Evolutionary conservation across 2,113 vertebrate genomes (phyloP).

Genomic region (Triplophysa tibetana): DNA sequence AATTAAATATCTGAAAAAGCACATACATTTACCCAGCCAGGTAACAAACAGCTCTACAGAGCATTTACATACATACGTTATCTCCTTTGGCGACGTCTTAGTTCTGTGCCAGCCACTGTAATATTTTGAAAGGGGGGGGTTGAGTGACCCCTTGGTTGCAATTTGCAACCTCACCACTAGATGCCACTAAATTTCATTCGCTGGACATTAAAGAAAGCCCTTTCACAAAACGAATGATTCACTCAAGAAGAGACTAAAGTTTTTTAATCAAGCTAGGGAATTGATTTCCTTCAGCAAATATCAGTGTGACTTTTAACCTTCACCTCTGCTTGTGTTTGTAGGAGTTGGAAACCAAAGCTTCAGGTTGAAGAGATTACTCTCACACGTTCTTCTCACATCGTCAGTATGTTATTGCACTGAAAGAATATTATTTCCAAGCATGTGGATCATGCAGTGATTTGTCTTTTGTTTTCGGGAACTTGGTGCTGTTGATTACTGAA

Average conservation of each 20-base stretch:
- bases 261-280: not conserved
- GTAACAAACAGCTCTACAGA: too few species aligned
- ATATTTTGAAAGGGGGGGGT: too few species aligned
- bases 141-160: too few species aligned
- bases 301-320: not conserved
- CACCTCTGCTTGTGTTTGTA: conserved; percentile 44
- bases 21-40: too few species aligned
- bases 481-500: conserved; percentile 31
- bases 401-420: conserved; percentile 51
- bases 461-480: conserved; percentile 31
- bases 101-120: too few species aligned
- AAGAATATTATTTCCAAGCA: conserved; percentile 41
- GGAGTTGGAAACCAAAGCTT: conserved; percentile 81
- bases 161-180: too few species aligned
- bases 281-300: not conserved
- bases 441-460: conserved; percentile 67
- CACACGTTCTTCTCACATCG: conserved; percentile 46
- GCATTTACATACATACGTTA: too few species aligned
- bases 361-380: conserved; percentile 58
- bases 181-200: too few species aligned
- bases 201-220: too few species aligned
- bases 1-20: too few species aligned
- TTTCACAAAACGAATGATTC: not conserved
- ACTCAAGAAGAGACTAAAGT: not conserved
- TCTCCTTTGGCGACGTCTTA: too few species aligned